Base-by-base conservation (phyloP, 2,113 vertebrate genomes). In the Quiscalus mexicanus region DNA sequence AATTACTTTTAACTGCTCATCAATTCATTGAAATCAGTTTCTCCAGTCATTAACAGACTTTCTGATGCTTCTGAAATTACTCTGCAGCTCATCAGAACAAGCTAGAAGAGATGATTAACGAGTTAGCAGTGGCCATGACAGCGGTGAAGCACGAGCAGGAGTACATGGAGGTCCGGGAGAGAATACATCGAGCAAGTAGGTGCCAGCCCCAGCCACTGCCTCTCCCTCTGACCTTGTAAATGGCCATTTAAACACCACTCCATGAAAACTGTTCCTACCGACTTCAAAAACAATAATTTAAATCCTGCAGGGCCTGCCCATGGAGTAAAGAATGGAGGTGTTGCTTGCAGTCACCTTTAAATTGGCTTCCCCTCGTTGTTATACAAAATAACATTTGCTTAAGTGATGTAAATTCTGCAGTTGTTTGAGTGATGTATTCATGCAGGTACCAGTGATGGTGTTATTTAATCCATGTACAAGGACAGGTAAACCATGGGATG, bases 81-180 rank as follows among this genome's bases (percentile, higher is more conserved):
- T 74, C 79, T 23, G 2, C 90, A 99, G 99, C 99, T 93, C 99
- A 99, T 87, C 99, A 99, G 98, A 99, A 99, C 98, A 99, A 99
- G 96, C 98, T 99, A 97, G 99, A 99, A 98, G 99, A 99, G 97
- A 99, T 99, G 99, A 99, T 99, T 95, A 99, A 99, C 6, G 99
- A 99, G 94, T 97, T 99, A 71, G 99, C 99, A 2, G 99, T 99
- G 87, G 99, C 99, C 7, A 99, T 99, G 99, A 99, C 99, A 2
- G 99, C 99, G 2, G 99, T 99, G 22, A 99, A 99, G 96, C 99
- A 99, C 2, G 99, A 99, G 90, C 99, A 99, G 97, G 99, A 99
- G 96, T 99, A 99, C 98, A 99, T 99, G 99, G 99, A 99, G 97
- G 99, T 99, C 35, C 99, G 99, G 27, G 99, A 99, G 98, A 99